Evolutionary conservation across 2,113 vertebrate genomes (phyloP).

Genomic region (Cercocebus atys): DNA sequence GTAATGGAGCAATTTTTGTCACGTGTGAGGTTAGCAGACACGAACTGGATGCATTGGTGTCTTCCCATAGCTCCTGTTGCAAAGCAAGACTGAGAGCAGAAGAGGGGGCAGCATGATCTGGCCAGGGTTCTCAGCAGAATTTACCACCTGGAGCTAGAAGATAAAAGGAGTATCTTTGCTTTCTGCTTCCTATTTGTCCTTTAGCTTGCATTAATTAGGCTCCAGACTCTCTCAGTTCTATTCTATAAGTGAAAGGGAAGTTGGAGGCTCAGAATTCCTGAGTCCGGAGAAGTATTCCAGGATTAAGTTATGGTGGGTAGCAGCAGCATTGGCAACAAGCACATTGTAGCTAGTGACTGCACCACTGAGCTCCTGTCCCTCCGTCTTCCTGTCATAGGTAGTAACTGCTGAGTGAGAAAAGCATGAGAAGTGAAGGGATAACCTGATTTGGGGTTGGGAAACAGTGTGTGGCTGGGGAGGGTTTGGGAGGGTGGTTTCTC

Average conservation of each 20-base stretch:
- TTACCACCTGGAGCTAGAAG: not conserved
- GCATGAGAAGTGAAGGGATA: not conserved
- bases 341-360: not conserved
- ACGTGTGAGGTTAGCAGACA: not conserved
- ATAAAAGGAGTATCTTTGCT: not conserved
- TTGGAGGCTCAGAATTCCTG: not conserved
- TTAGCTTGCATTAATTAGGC: not conserved
- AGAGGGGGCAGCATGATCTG: not conserved
- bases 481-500: not conserved
- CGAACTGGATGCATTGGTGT: fast-evolving
- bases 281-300: not conserved
- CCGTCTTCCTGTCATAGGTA: fast-evolving
- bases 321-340: not conserved
- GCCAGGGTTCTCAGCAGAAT: not conserved
- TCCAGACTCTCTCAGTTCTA: not conserved
- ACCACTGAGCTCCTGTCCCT: not conserved
- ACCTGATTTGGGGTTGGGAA: fast-evolving
- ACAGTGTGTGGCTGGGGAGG: too few relatives aligned
- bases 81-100: not conserved
- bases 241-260: not conserved
- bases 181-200: not conserved
- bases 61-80: not conserved
- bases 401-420: not conserved
- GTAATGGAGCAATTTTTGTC: not conserved
- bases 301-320: fast-evolving